Base-by-base conservation (phyloP, 2,888 invertebrate genomes). In the Physocephala rufipes region DNA sequence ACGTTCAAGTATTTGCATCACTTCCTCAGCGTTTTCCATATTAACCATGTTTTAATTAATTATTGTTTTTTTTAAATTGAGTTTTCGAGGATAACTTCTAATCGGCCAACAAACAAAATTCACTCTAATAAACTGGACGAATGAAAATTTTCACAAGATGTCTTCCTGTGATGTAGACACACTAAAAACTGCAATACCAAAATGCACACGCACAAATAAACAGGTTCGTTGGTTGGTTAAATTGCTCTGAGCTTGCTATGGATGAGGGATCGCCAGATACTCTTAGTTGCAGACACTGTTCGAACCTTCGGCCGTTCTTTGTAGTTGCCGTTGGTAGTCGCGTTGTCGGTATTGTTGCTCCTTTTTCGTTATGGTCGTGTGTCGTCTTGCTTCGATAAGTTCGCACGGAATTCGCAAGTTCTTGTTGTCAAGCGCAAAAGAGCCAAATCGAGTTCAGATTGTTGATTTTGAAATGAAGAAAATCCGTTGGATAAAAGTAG, bases 21-120 rank as follows among this genome's bases (percentile, higher is more conserved):
- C 90, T 87, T 94, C 94, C 86, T 95, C 95, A 64, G 94, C 90
- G 85, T 95, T 95, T 87, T 95, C 95, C 94, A 95, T 86, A 19
- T 68, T 68, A 59, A 78, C 77, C 76, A 76, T 78, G 2, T 61
- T 68, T 26, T 24, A 12, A n/a, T n/a, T n/a, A n/a, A n/a, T n/a
- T n/a, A n/a, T n/a, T n/a, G n/a, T n/a, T n/a, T n/a, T n/a, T n/a
- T n/a, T n/a, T n/a, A n/a, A n/a, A 51, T 2, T 13, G 5, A 7
- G n/a, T 12, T 24, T 62, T 43, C 0, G 16, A n/a, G n/a, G 30
- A 21, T 36, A 45, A 21, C 43, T 3, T 28, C 12, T 15, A 19
- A 15, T 21, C 51, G n/a, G n/a, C n/a, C n/a, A n/a, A n/a, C n/a
- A n/a, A n/a, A 36, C 28, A 67, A 47, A 30, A 51, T 63, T 53